Evolutionary conservation across 2,888 invertebrate genomes (phyloP).

Genomic region (Xestia ashworthii): DNA sequence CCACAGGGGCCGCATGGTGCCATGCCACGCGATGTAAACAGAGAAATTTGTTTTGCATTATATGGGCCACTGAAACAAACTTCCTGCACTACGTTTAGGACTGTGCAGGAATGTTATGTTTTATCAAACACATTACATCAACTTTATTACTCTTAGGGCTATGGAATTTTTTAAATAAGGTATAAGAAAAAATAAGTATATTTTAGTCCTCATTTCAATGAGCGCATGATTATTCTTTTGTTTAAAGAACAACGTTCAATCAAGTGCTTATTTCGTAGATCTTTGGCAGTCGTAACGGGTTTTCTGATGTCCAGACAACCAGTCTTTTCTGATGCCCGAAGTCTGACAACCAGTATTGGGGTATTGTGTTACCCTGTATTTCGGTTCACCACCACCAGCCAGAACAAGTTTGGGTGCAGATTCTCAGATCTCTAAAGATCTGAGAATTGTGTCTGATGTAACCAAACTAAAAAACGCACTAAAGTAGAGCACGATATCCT

Average conservation of each 20-base stretch:
- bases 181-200: not conserved
- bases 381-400: not conserved
- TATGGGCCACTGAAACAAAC: conserved; percentile 59
- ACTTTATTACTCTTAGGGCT: not conserved
- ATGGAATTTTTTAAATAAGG: not conserved
- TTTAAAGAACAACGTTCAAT: too few species aligned
- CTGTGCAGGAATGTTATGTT: conserved; percentile 41
- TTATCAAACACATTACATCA: conserved; percentile 20
- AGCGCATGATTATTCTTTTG: too few species aligned
- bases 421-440: not conserved
- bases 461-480: not conserved
- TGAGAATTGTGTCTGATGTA: not conserved
- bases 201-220: too few species aligned
- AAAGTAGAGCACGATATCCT: not conserved
- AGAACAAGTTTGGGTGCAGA: too few species aligned
- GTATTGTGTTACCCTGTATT: not conserved
- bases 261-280: not conserved
- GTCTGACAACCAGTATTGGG: not conserved
- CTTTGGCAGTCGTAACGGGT: not conserved
- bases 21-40: conserved; percentile 48
- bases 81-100: conserved; percentile 53
- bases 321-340: not conserved
- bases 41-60: conserved; percentile 61
- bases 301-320: not conserved
- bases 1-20: conserved; percentile 54